These are phyloP conservation scores for Orthosia gothica DNA, from an alignment of 2,888 invertebrate species.

Conservation along the genomic window DNA sequence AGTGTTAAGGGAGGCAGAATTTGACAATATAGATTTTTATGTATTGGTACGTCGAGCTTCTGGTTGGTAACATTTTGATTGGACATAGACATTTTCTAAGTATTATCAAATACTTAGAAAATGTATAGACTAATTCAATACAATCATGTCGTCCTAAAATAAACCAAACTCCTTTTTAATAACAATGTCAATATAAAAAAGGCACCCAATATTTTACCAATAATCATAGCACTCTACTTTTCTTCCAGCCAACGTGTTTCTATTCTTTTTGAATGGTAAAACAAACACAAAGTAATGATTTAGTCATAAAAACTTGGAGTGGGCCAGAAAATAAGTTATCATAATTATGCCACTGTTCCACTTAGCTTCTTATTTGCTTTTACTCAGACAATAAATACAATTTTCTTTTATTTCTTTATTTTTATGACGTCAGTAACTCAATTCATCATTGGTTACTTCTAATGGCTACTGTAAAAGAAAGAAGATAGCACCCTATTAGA, in stretches of 20 bases:
- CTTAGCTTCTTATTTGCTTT: constrained; percentile 53
- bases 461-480: constrained; percentile 45
- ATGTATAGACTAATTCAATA: no score
- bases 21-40: no score
- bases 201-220: constrained; percentile 1
- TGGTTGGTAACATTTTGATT: no score
- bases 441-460: constrained; percentile 48
- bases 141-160: background rate
- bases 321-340: constrained; percentile 56
- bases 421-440: constrained; percentile 51
- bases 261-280: constrained; percentile 36
- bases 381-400: constrained; percentile 29
- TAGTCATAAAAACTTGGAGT: constrained; percentile 34
- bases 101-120: no score
- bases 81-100: no score
- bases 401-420: constrained; percentile 31
- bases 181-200: background rate
- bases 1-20: no score
- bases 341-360: constrained; percentile 28
- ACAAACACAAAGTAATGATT: constrained; percentile 51
- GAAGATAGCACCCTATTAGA: no score
- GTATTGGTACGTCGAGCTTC: no score
- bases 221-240: constrained; percentile 32
- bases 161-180: background rate
- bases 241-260: constrained; percentile 5